Evolutionary conservation across 1,140 invertebrate genomes (phyloP).

Genomic region (Hyles euphorbiae): DNA sequence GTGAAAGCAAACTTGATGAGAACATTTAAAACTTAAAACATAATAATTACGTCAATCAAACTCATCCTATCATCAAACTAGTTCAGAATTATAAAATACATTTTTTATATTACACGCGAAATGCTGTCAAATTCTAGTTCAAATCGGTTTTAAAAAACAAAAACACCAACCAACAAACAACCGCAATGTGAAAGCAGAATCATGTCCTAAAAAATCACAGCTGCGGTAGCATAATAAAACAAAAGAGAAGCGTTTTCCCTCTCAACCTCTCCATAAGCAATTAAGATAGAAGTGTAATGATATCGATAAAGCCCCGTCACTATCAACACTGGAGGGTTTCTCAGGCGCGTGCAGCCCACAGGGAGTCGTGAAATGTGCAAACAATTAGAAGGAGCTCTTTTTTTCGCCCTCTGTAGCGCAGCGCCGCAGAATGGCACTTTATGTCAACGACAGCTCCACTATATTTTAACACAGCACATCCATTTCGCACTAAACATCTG

Average conservation of each 20-base stretch:
- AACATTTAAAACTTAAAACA: too few species aligned
- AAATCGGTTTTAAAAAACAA: too few species aligned
- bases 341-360: conserved; percentile 14
- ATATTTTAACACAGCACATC: conserved; percentile 43
- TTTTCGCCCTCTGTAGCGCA: conserved; percentile 37
- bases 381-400: conserved; percentile 66
- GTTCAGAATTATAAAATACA: too few species aligned
- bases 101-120: too few species aligned
- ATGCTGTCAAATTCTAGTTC: too few species aligned
- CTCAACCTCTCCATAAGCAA: conserved; percentile 6
- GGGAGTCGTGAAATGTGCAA: conserved; percentile 58
- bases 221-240: too few species aligned
- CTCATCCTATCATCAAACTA: too few species aligned
- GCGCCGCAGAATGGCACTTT: conserved; percentile 55
- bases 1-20: too few species aligned
- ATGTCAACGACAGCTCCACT: conserved; percentile 49
- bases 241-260: neutral
- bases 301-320: conserved; percentile 16
- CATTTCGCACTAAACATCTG: conserved; percentile 59
- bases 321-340: conserved; percentile 10
- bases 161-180: neutral
- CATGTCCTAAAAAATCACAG: neutral
- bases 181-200: neutral
- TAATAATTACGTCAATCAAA: too few species aligned
- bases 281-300: conserved; percentile 10